Percentiles rank a stretch among this genome's conserved stretches.
Evolutionary conservation across 2,888 invertebrate genomes (phyloP).

Genomic region (Lycophotia porphyrea): DNA sequence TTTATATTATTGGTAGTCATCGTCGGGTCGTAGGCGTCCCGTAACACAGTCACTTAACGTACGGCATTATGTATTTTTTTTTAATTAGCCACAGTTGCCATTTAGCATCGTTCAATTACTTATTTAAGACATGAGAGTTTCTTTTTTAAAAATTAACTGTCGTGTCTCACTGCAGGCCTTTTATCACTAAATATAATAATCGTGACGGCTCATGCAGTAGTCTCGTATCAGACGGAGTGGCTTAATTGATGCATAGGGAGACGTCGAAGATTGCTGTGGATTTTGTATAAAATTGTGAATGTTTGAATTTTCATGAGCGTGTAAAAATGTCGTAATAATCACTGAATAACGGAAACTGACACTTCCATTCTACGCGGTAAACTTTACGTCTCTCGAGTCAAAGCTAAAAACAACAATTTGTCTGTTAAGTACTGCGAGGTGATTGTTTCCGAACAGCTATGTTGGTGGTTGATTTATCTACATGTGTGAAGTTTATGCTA

Average conservation of each 20-base stretch:
- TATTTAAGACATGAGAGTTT: constrained; percentile 70
- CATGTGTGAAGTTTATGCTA: constrained; percentile 19
- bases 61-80: constrained; percentile 65
- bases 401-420: constrained; percentile 26
- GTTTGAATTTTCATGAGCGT: constrained; percentile 24
- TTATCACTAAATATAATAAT: constrained; percentile 69
- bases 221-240: constrained; percentile 61
- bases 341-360: constrained; percentile 12
- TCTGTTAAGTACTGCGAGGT: background rate
- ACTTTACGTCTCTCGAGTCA: constrained; percentile 2
- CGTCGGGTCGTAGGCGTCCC: constrained; percentile 55
- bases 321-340: constrained; percentile 41
- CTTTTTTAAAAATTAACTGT: constrained; percentile 66
- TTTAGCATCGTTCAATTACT: constrained; percentile 73
- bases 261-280: constrained; percentile 56
- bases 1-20: constrained; percentile 71
- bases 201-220: constrained; percentile 57
- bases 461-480: constrained; percentile 14
- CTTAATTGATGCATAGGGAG: constrained; percentile 67
- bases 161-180: constrained; percentile 65
- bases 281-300: constrained; percentile 50
- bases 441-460: background rate
- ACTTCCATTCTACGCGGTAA: constrained; percentile 6
- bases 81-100: constrained; percentile 75
- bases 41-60: constrained; percentile 55